Evolutionary conservation across 2,113 vertebrate genomes (phyloP), one percentile per base, ranked within the genome.

Genomic region (Paraplagusia blochii): DNA sequence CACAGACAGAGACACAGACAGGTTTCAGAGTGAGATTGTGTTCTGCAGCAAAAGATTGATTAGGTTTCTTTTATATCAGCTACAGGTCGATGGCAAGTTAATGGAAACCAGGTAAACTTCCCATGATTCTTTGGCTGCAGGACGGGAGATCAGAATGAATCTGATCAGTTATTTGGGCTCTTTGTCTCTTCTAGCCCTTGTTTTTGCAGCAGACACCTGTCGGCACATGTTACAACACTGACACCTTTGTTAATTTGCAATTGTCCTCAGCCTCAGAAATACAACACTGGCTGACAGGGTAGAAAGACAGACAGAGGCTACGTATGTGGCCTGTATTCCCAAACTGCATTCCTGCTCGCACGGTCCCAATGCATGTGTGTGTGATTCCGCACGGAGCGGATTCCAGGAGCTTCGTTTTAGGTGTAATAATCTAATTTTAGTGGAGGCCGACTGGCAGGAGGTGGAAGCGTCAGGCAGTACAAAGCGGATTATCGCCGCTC

Each of bases 371-470:
- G 53, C 60, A 62, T 78, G 69, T 75, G 77, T 76, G 79, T 76
- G 74, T 78, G 70, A 72, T 77, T 82, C 79, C 74, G 74, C 73
- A 66, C 69, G 59, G 82, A 72, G 72, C 62, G 22, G 74, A 86
- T 83, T 83, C 78, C 83, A 66, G 56, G 29, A 64, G 77, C 60
- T 69, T 68, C 71, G 63, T 79, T 89, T 88, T 80, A 81, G 80
- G 85, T 81, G 80, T 77, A 88, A 88, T 88, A 80, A 83, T 87
- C 87, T 89, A 87, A 88, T 86, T 89, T 90, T 89, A 88, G 86
- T 88, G 83, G 69, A 60, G 69, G 62, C 67, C 63, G 12, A 51
- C 39, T 44, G 11, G 38, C 71, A 4, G 59, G 68, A 77, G 69
- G 76, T 72, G 72, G 58, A 77, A 55, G 79, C 74, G 71, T 63